Evolutionary conservation across 2,888 invertebrate genomes (phyloP).

Genomic region (Phengaris arion): DNA sequence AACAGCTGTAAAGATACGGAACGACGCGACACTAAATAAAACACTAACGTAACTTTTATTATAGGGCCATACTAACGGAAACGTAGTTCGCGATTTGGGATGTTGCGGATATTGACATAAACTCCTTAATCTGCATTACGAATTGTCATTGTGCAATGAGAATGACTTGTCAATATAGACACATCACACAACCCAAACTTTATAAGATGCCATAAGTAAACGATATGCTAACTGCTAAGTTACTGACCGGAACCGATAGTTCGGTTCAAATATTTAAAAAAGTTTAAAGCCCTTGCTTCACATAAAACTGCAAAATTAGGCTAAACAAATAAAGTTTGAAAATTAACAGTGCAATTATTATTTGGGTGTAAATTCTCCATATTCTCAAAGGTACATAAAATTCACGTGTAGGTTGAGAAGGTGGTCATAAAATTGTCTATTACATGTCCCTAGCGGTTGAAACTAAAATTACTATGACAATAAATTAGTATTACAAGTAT

Average conservation of each 20-base stretch:
- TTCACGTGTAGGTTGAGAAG: constrained; percentile 10
- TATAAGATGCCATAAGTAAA: no score
- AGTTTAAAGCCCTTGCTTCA: not conserved
- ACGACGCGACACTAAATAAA: constrained; percentile 9
- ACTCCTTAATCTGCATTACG: no score
- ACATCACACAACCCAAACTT: no score
- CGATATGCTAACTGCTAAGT: no score
- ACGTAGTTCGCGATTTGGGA: no score
- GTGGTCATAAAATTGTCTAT: constrained; percentile 19
- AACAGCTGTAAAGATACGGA: constrained; percentile 16
- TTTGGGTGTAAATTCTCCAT: constrained; percentile 15
- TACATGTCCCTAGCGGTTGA: constrained; percentile 21
- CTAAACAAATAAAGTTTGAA: not conserved
- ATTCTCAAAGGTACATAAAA: constrained; percentile 20
- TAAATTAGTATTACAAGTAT: constrained; percentile 17
- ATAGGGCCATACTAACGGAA: not conserved
- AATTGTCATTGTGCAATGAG: no score
- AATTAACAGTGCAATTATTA: constrained; percentile 7
- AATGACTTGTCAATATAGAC: no score
- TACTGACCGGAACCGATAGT: no score
- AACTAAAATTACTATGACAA: constrained; percentile 21
- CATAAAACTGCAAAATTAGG: not conserved
- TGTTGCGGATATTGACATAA: no score
- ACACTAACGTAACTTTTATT: constrained; percentile 8
- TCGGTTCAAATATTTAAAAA: no score